Evolutionary conservation across 2,113 vertebrate genomes (phyloP), one percentile per base, ranked within the genome.

Genomic region (Nettapus auritus): DNA sequence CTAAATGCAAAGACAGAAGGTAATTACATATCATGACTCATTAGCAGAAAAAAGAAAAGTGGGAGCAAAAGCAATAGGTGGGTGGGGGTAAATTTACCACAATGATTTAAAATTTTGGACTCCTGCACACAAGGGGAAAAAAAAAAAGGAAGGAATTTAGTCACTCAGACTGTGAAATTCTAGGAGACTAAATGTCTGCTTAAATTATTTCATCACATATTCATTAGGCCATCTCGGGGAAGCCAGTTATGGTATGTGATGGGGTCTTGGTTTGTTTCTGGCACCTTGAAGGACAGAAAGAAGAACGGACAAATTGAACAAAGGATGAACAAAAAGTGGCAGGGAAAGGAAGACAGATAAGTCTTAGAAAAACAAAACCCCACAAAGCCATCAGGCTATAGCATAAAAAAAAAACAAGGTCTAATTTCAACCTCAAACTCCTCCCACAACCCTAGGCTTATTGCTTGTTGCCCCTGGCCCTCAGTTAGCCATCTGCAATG

Each of bases 1-100:
- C 96, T 97, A 95, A 97, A 97, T 93, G 96, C 95, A 91, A 96
- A 96, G 96, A 97, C 97, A 98, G 97, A 98, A 97, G 96, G 93
- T 89, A 94, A 95, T 96, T 95, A 94, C 95, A 94, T 97, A 97
- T 98, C 96, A 85, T 97, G 93, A 97, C 86, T 97, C 95, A 97
- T 91, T 96, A 94, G 90, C 91, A 92, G 88, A 88, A 79, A 95
- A 96, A 95, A 78, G 66, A 70, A 92, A 94, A 93, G 87, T 82
- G 85, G 96, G 93, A 96, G 97, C 94, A 95, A 97, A 95, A 88
- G 95, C 94, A 95, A 93, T 95, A 71, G 77, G 94, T 96, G 94
- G 94, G 96, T 92, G 93, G 92, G 96, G 96, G 96, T 96, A 96
- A 95, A 93, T 94, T 95, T 94, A 91, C 94, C 79, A 79, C 50